Evolutionary conservation across 2,888 invertebrate genomes (phyloP), one percentile per base, ranked within the genome.

Genomic region (Agonopterix heracliana): DNA sequence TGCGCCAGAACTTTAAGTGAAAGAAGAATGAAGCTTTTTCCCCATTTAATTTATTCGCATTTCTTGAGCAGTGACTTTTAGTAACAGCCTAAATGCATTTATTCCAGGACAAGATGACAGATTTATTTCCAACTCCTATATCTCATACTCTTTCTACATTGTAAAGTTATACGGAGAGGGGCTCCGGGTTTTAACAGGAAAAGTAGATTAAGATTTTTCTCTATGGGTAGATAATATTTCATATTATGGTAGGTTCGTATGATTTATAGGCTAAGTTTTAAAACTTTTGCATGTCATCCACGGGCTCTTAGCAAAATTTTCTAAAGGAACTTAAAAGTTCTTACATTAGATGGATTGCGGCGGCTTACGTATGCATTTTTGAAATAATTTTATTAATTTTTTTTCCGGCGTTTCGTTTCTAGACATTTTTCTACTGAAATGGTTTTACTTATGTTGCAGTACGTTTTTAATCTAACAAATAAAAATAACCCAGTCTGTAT

Each of bases 241-340:
- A 79, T 73, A 78, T 81, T 68, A 78, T 71, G 73, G 68, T 76
- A 70, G 72, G 74, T 77, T 78, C 71, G 67, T 74, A 80, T 86
- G 85, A 86, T 85, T 85, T 85, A 84, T 84, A 80, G 84, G 78
- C 69, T 68, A 82, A 86, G 75, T 85, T 82, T 59, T 54, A 60
- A 63, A 84, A 85, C 71, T 85, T 86, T 69, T 70, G 80, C 82
- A 83, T 86, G 84, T 84, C 86, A 85, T 85, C 82, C 68, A 73
- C 78, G 73, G 76, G 77, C 67, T 80, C 76, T 72, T 71, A 69
- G 74, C 66, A 59, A 74, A 75, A 71, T 78, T 78, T 79, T 74
- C 71, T 70, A 73, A 76, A 73, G 77, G 66, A 83, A 81, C 73
- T 81, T 82, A 77, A 76, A 81, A 81, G 74, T 81, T 82, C 78